Evolutionary conservation across 2,888 invertebrate genomes (phyloP).

Genomic region (Melanchra persicariae): DNA sequence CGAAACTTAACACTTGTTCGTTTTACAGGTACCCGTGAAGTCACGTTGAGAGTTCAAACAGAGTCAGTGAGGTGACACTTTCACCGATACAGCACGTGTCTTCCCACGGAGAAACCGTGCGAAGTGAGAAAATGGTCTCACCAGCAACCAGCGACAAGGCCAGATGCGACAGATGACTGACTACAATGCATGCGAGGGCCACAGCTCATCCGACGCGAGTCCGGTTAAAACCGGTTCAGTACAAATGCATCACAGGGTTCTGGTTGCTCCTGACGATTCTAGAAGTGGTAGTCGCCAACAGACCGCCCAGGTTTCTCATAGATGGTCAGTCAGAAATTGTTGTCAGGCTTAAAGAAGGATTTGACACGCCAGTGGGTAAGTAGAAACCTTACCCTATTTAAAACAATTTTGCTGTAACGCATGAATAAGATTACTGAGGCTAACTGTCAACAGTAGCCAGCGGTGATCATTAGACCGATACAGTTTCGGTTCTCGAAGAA

Average conservation of each 20-base stretch:
- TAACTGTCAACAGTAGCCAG: too few species aligned
- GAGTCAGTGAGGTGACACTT: constrained; percentile 83
- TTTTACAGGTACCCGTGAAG: constrained; percentile 81
- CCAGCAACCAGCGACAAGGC: constrained; percentile 74
- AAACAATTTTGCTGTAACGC: not conserved
- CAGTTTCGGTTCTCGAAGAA: not conserved
- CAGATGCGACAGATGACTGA: constrained; percentile 83
- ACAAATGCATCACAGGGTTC: constrained; percentile 68
- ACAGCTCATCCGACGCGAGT: constrained; percentile 78
- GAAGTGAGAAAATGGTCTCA: constrained; percentile 86
- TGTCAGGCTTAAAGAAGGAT: constrained; percentile 96
- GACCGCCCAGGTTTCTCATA: constrained; percentile 96
- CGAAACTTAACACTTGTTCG: constrained; percentile 74
- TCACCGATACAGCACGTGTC: constrained; percentile 80
- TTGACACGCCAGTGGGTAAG: constrained; percentile 96
- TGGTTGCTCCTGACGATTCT: constrained; percentile 74
- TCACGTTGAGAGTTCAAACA: constrained; percentile 80
- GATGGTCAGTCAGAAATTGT: constrained; percentile 98
- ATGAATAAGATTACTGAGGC: not conserved
- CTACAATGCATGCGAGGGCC: constrained; percentile 77
- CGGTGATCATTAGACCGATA: not conserved
- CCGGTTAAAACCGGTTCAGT: constrained; percentile 83
- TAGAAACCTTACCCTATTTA: not conserved
- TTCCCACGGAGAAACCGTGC: constrained; percentile 86
- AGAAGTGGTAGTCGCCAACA: constrained; percentile 90